Base-by-base conservation (phyloP, 2,113 vertebrate genomes). In the Talpa occidentalis region DNA sequence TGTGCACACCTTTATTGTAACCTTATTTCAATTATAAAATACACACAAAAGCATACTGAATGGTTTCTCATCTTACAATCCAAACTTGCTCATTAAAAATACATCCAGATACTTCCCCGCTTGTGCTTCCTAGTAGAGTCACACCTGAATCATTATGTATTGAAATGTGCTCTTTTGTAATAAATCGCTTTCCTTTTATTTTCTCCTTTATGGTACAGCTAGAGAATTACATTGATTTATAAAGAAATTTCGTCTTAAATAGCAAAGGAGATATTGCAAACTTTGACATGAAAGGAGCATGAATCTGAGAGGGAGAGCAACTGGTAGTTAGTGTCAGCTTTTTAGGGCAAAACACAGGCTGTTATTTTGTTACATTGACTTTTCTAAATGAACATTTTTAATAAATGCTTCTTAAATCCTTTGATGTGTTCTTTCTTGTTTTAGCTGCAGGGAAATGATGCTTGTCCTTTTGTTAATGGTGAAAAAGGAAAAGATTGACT, bases 211-310 rank as follows among this genome's bases (percentile, higher is more conserved):
- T 47, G 74, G 59, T 35, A 9, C 8, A 70, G 26, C 54, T 35
- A 67, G n/a, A 21, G 17, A 11, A 82, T 60, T 60, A 7, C 54
- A 62, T 17, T 35, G n/a, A 30, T 35, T 94, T 76, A 64, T 19
- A 81, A 96, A 92, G 21, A 40, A 64, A 77, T 47, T 81, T 88
- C 22, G n/a, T 78, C n/a, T 24, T 35, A 74, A 40, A 40, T 49
- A 90, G 81, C 44, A 88, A 62, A 86, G 10, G 44, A 44, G 14
- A 35, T 64, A 60, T 30, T 47, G 49, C 6, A 37, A 74, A 79
- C n/a, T 54, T 44, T 81, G 40, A 28, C 4, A 6, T 47, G 5
- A 52, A 56, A 72, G 42, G 32, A 84, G 22, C 10, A 21, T 56
- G 21, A 17, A 12, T 88, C n/a, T 70, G 22, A 60, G 62, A 78